Base-by-base conservation (phyloP, 2,113 vertebrate genomes). In the Mixornis gularis region DNA sequence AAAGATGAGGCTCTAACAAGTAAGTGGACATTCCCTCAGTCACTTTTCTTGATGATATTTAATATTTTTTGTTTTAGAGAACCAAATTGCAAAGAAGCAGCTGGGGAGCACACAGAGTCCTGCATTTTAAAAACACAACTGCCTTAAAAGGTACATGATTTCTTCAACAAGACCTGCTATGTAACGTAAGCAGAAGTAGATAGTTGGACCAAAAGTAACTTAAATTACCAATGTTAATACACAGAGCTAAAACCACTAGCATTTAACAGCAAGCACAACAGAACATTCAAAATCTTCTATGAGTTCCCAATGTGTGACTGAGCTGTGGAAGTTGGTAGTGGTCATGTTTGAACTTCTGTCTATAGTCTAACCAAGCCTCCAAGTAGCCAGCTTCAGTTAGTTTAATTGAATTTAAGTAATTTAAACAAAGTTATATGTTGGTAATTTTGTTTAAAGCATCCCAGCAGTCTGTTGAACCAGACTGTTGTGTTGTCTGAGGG, bases 61-160 rank as follows among this genome's bases (percentile, higher is more conserved):
- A 78, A 12, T 8, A 7, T 10, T 49, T 34, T 58, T 78, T 62
- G 7, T 3, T 82, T 91, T 38, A 62, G 43, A 79, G 38, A 78
- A 46, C 7, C 10, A 71, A 79, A 82, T 59, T 1, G 0, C n/a
- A 70, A 63, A 41, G 51, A 77, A 58, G 29, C 13, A 13, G 5
- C 12, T 4, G 21, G 25, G 3, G 6, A 3, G 1, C 20, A 34
- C 17, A 38, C 2, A 3, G 5, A 62, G 13, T 10, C 32, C 40
- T 74, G 34, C 12, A 58, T 49, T 90, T 87, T 70, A 73, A 55
- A 69, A 77, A n/a, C 25, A 51, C 9, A 38, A 15, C 19, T 62
- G 27, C 16, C 36, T 91, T 56, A 53, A 69, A 62, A 81, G 12
- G 22, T 4, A 51, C 9, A 19, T 1, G 4, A 62, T 55, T 55